These are phyloP conservation scores for Alligator sinensis DNA, from an alignment of 2,113 vertebrate genomes.

Conservation along the genomic window DNA sequence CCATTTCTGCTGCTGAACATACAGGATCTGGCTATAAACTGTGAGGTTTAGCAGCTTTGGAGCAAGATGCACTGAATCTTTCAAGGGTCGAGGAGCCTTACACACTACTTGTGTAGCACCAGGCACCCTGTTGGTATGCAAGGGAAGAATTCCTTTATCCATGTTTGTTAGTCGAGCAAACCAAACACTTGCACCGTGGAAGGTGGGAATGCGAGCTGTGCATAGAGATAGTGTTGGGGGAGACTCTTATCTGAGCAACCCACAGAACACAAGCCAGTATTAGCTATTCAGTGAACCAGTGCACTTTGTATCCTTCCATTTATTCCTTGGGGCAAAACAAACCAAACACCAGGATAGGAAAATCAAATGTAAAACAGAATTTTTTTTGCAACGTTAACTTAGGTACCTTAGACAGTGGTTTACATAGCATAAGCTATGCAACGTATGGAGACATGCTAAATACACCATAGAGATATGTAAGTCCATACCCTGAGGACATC, in stretches of 20 bases:
- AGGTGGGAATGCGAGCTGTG: constrained; percentile 42
- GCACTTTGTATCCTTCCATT: background rate
- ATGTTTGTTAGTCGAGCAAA: background rate
- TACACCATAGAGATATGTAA: background rate
- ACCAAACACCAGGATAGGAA: background rate
- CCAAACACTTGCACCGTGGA: constrained; percentile 41
- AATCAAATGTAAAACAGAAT: background rate
- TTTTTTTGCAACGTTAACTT: background rate
- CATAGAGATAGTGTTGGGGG: background rate
- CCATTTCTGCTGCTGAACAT: background rate
- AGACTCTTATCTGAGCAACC: constrained; percentile 13
- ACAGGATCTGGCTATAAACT: constrained; percentile 27
- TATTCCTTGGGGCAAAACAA: background rate
- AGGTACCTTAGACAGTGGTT: background rate
- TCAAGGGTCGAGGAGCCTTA: constrained; percentile 32
- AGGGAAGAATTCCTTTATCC: background rate
- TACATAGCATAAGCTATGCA: background rate
- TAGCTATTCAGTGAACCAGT: accelerated
- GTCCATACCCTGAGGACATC: constrained; percentile 1
- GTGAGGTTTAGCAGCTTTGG: constrained; percentile 9
- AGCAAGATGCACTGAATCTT: constrained; percentile 43
- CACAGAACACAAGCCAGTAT: accelerated
- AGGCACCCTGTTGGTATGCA: accelerated
- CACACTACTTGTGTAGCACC: background rate
- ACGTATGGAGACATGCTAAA: background rate